Base-by-base conservation (phyloP, 2,113 vertebrate genomes). In the Calonectris borealis region DNA sequence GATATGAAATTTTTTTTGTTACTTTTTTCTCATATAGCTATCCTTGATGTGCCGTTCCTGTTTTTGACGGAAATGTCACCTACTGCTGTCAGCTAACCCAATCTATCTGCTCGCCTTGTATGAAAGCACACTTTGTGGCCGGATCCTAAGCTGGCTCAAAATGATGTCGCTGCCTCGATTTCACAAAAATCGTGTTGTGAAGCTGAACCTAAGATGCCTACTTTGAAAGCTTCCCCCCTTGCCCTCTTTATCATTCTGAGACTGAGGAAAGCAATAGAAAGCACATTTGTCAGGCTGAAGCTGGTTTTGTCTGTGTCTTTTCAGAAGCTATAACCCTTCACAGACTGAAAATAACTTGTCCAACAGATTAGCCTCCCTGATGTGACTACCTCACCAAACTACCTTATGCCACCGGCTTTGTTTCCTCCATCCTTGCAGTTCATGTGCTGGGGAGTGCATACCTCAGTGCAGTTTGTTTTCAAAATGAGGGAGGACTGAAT, bases 181-280 rank as follows among this genome's bases (percentile, higher is more conserved):
- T 96, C 86, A 91, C 46, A 88, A 70, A 94, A 91, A 82, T 24
- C 2, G 0, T 75, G 32, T 90, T 78, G 60, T 84, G 89, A 95
- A 93, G 46, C 38, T 89, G 60, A 86, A 48, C 32, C 49, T 82
- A 86, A 91, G 76, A 94, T 68, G 48, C 66, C 62, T 88, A 61
- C 70, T 96, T 94, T 86, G 81, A 94, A 93, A 90, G 36, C 31
- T 94, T 88, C 36, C 77, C 52, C 89, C 51, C n/a, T 93, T 92
- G 72, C 38, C 55, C 68, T 88, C 46, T 90, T 79, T 76, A 73
- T 84, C 77, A 71, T 91, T 86, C 75, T 55, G 72, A 81, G 60
- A 32, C 40, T 24, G 40, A 80, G 58, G 64, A 88, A 92, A 51
- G 76, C 49, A 86, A 83, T 18, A 86, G 54, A 94, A 83, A 76